Base-by-base conservation (phyloP, 2,888 invertebrate genomes). In the Diabrotica balteata region DNA sequence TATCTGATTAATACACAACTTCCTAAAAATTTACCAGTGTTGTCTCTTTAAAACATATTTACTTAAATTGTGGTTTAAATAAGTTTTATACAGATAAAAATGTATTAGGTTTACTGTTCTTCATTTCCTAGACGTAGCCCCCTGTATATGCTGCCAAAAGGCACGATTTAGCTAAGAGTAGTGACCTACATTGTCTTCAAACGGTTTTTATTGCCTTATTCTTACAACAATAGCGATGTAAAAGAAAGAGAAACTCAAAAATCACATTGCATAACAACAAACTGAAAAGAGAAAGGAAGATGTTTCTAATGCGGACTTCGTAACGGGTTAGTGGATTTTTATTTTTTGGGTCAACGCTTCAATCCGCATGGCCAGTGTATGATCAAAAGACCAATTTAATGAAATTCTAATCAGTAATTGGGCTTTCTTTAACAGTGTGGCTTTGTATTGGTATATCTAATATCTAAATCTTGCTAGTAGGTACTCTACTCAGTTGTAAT, bases 201-300 rank as follows among this genome's bases (percentile, higher is more conserved):
- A 62, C 54, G 49, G 47, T 63, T 63, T 46, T 64, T 50, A 22
- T 51, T 64, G 43, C 57, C 57, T 51, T 51, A 57, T 55, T 63
- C 57, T 57, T 43, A 43, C 42, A 61, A 63, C 63, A 63, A 63
- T 63, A 50, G 45, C 50, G 45, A 64, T 52, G 64, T 50, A 51
- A 69, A 72, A 69, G 68, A 72, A 72, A 72, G 71, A 72, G 72
- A 72, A 72, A 69, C 58, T 61, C 68, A 54, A 66, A 64, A 68
- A 68, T 66, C 59, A 66, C 66, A 68, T 72, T 72, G 67, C 66
- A 64, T 66, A 69, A 68, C 63, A 54, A 66, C 57, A 61, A 43
- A 66, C 46, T 65, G 63, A 62, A 63, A 64, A 72, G 72, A 68
- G 69, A 72, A 69, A 72, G 66, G 63, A 65, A 67, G 61, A 66